A percentile compares a stretch with the other conserved stretches of the same genome.
phyloP scores from a whole-genome alignment of 92 coral and sea anemone species.

The Palythoa grandiflora region DNA sequence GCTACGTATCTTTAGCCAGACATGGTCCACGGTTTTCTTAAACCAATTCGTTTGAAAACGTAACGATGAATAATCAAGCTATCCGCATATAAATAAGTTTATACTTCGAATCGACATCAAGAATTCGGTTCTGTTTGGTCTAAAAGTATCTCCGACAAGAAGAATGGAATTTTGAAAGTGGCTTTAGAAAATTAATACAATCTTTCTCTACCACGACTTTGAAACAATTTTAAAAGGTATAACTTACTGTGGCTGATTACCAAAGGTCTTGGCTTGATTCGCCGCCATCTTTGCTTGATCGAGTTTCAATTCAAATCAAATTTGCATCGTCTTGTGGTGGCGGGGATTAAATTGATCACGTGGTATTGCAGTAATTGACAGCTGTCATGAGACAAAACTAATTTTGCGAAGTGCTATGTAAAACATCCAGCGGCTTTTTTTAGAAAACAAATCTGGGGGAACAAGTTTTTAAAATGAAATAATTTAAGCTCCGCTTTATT shows the following conservation, averaged over 20 bases:
- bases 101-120: constrained; percentile 35
- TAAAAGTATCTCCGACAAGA: not conserved
- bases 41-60: constrained; percentile 1
- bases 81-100: constrained; percentile 28
- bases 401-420: not conserved
- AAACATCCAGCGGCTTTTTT: not conserved
- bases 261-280: constrained; percentile 31
- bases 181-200: not conserved
- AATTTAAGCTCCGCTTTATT: too few relatives aligned
- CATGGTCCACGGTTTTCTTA: not conserved
- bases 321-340: constrained; percentile 18
- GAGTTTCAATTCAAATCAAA: constrained; percentile 44
- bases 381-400: not conserved
- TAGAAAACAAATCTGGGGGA: too few relatives aligned
- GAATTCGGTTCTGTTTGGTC: constrained; percentile 14
- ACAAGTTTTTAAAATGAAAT: too few relatives aligned
- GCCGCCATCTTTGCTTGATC: constrained; percentile 51
- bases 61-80: not conserved
- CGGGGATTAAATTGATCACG: constrained; percentile 24
- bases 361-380: constrained; percentile 17
- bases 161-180: not conserved
- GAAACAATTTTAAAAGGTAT: not conserved
- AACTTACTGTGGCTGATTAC: constrained; percentile 31
- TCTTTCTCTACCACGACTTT: not conserved
- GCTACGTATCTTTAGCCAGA: not conserved